A percentile compares a stretch with the other conserved stretches of the same genome.
These are phyloP conservation scores for Trachelus tabidus DNA, from an alignment of 2,888 invertebrate species.

Conservation along the genomic window DNA sequence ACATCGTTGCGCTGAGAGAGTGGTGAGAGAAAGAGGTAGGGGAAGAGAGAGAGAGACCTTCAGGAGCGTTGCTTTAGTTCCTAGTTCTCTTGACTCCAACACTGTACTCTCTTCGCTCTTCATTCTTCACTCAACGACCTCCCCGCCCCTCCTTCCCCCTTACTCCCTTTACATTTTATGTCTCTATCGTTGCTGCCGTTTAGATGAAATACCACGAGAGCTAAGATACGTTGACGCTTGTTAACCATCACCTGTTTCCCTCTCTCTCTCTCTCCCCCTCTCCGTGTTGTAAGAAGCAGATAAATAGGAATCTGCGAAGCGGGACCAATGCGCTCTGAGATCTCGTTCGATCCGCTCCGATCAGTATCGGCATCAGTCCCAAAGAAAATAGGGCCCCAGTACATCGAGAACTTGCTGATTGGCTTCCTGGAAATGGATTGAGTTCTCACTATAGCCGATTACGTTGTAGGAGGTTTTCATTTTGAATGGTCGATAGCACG, in stretches of 20 bases:
- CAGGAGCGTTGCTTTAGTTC: constrained; percentile 6
- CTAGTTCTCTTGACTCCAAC: constrained; percentile 18
- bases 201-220: constrained; percentile 41
- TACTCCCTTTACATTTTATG: constrained; percentile 57
- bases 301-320: neutral
- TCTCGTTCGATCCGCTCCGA: neutral
- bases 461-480: neutral
- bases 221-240: neutral
- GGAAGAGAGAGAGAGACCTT: neutral
- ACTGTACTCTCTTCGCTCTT: constrained; percentile 36
- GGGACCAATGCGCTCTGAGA: neutral
- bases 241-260: neutral
- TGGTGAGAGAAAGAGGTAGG: constrained; percentile 20
- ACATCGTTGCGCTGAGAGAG: constrained; percentile 49
- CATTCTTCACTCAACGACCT: neutral
- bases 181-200: constrained; percentile 50
- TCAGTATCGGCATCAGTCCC: neutral
- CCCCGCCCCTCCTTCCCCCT: neutral
- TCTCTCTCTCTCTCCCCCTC: too few species aligned
- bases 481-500: neutral
- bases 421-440: neutral
- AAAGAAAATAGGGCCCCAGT: neutral
- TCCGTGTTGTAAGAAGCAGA: neutral
- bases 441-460: neutral
- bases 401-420: neutral